A percentile compares a stretch with the other conserved stretches of the same genome.
Evolutionary conservation across 2,888 invertebrate genomes (phyloP).

Genomic region (Chydorus sphaericus): DNA sequence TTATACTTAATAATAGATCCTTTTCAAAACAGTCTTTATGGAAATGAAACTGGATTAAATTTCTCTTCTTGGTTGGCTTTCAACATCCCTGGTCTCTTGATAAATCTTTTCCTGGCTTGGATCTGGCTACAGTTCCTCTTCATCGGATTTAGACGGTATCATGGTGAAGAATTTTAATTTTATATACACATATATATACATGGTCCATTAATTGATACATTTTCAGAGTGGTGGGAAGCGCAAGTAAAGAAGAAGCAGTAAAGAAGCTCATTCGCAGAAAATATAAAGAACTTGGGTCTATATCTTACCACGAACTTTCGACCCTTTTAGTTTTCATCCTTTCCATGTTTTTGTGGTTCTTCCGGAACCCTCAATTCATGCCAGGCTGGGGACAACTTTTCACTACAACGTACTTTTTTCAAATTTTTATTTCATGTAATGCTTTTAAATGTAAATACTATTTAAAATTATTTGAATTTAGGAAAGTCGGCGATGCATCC

Average conservation of each 20-base stretch:
- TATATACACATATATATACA: too few relatives aligned
- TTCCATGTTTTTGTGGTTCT: conserved; percentile 73
- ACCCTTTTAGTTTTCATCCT: conserved; percentile 58
- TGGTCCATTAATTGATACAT: too few relatives aligned
- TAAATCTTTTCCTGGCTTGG: conserved; percentile 62
- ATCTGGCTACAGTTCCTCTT: conserved; percentile 62
- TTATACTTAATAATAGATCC: neutral
- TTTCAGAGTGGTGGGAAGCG: too few relatives aligned
- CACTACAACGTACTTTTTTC: neutral
- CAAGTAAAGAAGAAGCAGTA: conserved; percentile 37
- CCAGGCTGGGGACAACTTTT: conserved; percentile 62
- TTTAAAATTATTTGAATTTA: too few relatives aligned
- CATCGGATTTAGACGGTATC: conserved; percentile 38
- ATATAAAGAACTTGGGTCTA: conserved; percentile 61
- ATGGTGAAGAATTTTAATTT: too few relatives aligned
- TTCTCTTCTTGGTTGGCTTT: conserved; percentile 78
- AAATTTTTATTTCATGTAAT: too few relatives aligned
- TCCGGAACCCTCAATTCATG: conserved; percentile 74
- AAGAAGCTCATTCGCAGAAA: conserved; percentile 56
- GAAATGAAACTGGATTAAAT: conserved; percentile 44
- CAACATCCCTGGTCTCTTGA: conserved; percentile 65
- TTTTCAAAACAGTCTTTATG: conserved; percentile 30
- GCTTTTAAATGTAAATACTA: too few relatives aligned
- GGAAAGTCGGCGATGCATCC: conserved; percentile 12
- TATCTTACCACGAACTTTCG: conserved; percentile 55